These are phyloP conservation scores for Terrapene triunguis DNA, from an alignment of 2,113 vertebrate genomes.

Conservation along the genomic window DNA sequence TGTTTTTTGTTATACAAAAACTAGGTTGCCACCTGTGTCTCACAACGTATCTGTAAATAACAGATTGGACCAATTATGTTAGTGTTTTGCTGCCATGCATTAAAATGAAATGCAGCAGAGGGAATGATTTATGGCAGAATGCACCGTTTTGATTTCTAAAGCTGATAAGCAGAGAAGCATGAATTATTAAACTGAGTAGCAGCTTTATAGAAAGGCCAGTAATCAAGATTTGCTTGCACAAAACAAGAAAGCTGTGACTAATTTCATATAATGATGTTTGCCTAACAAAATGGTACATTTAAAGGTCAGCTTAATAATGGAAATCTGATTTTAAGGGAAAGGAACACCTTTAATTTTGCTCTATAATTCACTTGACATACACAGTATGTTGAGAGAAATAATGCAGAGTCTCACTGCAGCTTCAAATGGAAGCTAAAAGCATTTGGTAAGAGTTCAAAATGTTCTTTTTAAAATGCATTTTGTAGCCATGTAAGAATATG, in stretches of 20 bases:
- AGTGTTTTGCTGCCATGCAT: constrained; percentile 57
- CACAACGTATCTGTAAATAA: constrained; percentile 70
- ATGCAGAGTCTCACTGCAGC: not conserved
- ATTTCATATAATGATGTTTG: constrained; percentile 72
- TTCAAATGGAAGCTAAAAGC: not conserved
- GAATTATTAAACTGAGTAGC: constrained; percentile 71
- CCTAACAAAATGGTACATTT: constrained; percentile 62
- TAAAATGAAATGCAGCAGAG: constrained; percentile 72
- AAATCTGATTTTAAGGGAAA: constrained; percentile 56
- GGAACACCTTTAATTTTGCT: constrained; percentile 9
- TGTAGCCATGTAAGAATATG: not conserved
- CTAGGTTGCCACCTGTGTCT: constrained; percentile 60
- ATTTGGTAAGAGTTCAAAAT: not conserved
- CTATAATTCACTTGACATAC: not conserved
- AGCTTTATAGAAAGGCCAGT: constrained; percentile 49
- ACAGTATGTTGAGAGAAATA: not conserved
- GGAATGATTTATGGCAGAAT: constrained; percentile 73
- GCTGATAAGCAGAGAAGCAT: constrained; percentile 69
- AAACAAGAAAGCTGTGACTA: constrained; percentile 72
- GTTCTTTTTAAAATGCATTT: not conserved
- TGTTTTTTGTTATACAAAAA: constrained; percentile 53
- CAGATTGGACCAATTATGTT: constrained; percentile 76
- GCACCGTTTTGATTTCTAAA: constrained; percentile 59
- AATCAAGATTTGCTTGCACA: constrained; percentile 68
- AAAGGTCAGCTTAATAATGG: constrained; percentile 71